Evolutionary conservation across 2,888 invertebrate species (phyloP), one percentile per base, ranked within the genome.

Genomic region (Hirtodrosophila cameraria): DNA sequence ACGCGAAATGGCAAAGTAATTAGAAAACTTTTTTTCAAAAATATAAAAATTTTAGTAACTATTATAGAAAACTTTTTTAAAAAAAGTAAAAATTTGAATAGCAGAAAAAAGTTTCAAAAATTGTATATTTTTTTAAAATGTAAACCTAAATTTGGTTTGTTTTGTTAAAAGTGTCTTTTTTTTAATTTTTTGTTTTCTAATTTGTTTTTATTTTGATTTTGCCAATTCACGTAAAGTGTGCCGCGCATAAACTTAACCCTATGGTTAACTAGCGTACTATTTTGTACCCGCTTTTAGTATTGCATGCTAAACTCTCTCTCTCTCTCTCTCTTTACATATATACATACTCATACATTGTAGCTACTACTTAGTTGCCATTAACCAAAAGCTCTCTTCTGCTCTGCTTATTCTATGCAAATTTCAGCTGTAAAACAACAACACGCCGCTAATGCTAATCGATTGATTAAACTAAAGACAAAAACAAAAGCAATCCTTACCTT

Each of bases 401-500:
- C 50, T 62, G 72, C 70, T 66, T 66, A 25, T 7, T 70, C 38
- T 82, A 52, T 61, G 67, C 77, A 64, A 59, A 53, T 79, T 87
- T 79, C 77, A 88, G 88, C 87, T 83, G 74, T 76, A 78, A n/a
- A 83, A 77, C 71, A 74, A 73, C 70, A 65, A 71, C 53, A 74
- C 67, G 54, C 75, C 48, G 48, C 53, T 54, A 54, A 52, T 50
- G 58, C 74, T 31, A 52, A 55, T 35, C 28, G 30, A 48, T 53
- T 54, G 25, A 20, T 28, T 36, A 15, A 36, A n/a, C n/a, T n/a
- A 39, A 41, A 36, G 9, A 18, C 31, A 27, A 33, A 8, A n/a
- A 1, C 25, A 31, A 25, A 16, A 1, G n/a, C n/a, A n/a, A n/a
- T n/a, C 7, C 28, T 23, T 23, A 2, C n/a, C 6, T n/a, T 43